Percentiles rank a stretch among this genome's conserved stretches.
These are phyloP conservation scores for Xenopus petersii DNA, from an alignment of 2,797 vertebrate genomes.

Conservation along the genomic window DNA sequence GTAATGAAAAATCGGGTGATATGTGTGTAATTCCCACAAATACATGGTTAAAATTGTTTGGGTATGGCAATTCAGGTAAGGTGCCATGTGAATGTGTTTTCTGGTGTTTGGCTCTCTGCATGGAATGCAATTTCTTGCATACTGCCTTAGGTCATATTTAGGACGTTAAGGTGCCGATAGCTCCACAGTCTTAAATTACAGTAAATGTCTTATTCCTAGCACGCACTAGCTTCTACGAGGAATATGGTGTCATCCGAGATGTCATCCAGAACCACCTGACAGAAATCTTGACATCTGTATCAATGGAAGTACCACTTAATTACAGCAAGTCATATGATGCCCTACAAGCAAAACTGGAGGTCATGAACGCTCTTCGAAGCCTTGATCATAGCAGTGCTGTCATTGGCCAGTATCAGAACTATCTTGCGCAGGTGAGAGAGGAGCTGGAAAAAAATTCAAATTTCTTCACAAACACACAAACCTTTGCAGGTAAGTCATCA, in stretches of 20 bases:
- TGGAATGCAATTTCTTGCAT: too few species aligned
- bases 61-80: too few species aligned
- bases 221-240: conserved; percentile 88
- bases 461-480: conserved; percentile 77
- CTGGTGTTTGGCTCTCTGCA: too few species aligned
- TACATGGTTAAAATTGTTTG: too few species aligned
- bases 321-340: conserved; percentile 70
- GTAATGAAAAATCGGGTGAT: too few species aligned
- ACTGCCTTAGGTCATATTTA: too few species aligned
- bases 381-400: conserved; percentile 73
- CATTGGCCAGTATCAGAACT: conserved; percentile 85
- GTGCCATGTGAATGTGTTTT: too few species aligned
- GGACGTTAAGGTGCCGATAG: too few species aligned
- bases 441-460: conserved; percentile 77
- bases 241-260: conserved; percentile 91
- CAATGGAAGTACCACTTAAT: conserved; percentile 81
- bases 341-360: conserved; percentile 74
- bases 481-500: conserved; percentile 81
- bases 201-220: conserved; percentile 61
- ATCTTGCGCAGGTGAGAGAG: conserved; percentile 74
- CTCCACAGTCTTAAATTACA: too few species aligned
- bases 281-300: conserved; percentile 80
- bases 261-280: conserved; percentile 94
- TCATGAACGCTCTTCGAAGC: conserved; percentile 69
- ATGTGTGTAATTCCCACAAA: too few species aligned